Evolutionary conservation across 2,113 vertebrate species (phyloP), one percentile per base, ranked within the genome.

Genomic region (Pangasianodon gigas): DNA sequence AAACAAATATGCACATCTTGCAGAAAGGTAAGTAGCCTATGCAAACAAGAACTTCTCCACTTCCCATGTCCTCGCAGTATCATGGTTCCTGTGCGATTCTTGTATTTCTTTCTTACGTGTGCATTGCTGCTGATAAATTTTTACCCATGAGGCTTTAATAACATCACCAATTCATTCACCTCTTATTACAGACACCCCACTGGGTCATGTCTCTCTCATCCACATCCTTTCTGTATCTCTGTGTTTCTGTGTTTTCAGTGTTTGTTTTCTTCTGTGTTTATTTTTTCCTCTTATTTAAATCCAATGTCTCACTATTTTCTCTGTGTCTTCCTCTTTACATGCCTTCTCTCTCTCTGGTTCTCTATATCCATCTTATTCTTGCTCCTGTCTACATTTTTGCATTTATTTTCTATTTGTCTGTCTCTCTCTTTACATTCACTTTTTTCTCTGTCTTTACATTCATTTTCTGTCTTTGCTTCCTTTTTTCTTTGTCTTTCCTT

Each of bases 181-280:
- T 52, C 86, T 82, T 87, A 81, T 86, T 88, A 84, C 82, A 91
- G 91, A 81, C 56, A 54, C 62, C 89, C 74, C 90, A 88, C 81
- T 86, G 85, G 29, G 79, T 32, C 75, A 6, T 79, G 44, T 79
- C 75, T 48, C 24, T 79, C 46, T 48, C 44, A 79, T 79, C 29
- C 75, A 79, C 46, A 79, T 79, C 75, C 75, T n/a, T 26, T 46
- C 75, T 29, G 24, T 44, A 21, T 14, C 21, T 29, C 44, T 37
- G 21, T 67, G 14, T 48, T 0, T 51, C 44, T 75, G 37, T 71
- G 69, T 75, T 19, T 75, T 75, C 18, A 75, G 14, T 21, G 71
- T 71, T 71, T 69, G 67, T 32, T 71, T 71, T 37, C 67, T 69
- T 37, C 71, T 75, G 8, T 46, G 9, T 75, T 46, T 88, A 84